A percentile compares a stretch with the other conserved stretches of the same genome.
Evolutionary conservation across 2,888 invertebrate genomes (phyloP).

Genomic region (Drosophila monieri): DNA sequence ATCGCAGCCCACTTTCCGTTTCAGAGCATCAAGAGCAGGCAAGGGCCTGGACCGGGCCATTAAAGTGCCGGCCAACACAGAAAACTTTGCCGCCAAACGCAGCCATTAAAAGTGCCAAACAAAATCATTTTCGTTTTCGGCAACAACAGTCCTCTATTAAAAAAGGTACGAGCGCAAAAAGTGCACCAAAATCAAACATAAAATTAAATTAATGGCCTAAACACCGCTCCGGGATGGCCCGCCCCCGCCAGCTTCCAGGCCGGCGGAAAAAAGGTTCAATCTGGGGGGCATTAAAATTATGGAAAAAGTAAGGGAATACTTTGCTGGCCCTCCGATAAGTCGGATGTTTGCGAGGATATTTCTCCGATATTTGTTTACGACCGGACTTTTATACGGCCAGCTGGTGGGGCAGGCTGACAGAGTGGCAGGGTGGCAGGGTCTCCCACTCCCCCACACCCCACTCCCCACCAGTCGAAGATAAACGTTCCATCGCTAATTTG

Average conservation of each 20-base stretch:
- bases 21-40: constrained; percentile 27
- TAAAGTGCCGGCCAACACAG: constrained; percentile 51
- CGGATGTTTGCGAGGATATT: constrained; percentile 64
- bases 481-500: constrained; percentile 80
- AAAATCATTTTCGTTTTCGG: constrained; percentile 39
- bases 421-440: neutral
- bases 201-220: constrained; percentile 75
- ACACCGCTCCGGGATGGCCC: constrained; percentile 17
- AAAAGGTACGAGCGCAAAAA: constrained; percentile 42
- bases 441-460: neutral
- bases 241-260: neutral
- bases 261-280: constrained; percentile 66
- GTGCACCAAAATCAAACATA: constrained; percentile 72
- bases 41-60: too few relatives aligned
- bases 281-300: constrained; percentile 74
- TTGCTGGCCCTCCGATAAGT: constrained; percentile 44
- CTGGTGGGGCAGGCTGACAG: constrained; percentile 36
- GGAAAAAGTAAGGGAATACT: constrained; percentile 57
- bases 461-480: constrained; percentile 57
- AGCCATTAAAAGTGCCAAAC: constrained; percentile 53
- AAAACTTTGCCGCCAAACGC: constrained; percentile 64
- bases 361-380: constrained; percentile 59
- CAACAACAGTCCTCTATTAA: constrained; percentile 69
- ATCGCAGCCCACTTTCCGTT: constrained; percentile 33
- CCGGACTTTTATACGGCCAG: constrained; percentile 72